These are phyloP conservation scores for Echiichthys vipera DNA, from an alignment of 2,797 vertebrate genomes.

Conservation along the genomic window DNA sequence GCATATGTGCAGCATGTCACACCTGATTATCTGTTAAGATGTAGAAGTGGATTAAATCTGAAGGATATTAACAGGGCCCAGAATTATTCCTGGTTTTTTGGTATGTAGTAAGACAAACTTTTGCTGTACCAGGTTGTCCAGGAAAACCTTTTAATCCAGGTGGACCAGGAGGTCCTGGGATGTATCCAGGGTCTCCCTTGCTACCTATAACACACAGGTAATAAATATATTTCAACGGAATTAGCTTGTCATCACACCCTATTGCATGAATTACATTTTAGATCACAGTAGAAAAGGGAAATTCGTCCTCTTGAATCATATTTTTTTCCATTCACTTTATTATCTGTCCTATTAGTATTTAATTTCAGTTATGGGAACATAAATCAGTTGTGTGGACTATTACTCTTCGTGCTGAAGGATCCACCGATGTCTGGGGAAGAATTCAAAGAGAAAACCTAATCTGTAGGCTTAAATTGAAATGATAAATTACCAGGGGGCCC, in stretches of 20 bases:
- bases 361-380: slow-evolving; percentile 25
- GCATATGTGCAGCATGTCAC: neutral
- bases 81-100: neutral
- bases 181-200: slow-evolving; percentile 54
- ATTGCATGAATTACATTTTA: neutral
- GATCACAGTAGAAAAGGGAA: slow-evolving; percentile 1
- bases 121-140: slow-evolving; percentile 84
- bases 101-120: slow-evolving; percentile 12
- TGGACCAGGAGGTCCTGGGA: slow-evolving; percentile 46
- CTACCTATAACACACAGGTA: slow-evolving; percentile 53
- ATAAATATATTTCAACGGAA: neutral
- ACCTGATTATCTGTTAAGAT: neutral
- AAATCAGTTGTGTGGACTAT: slow-evolving; percentile 32
- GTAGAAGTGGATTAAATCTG: neutral
- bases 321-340: neutral
- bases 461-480: slow-evolving; percentile 18
- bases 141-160: slow-evolving; percentile 58
- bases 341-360: slow-evolving; percentile 20
- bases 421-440: slow-evolving; percentile 38
- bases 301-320: slow-evolving; percentile 13
- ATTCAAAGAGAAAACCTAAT: slow-evolving; percentile 29
- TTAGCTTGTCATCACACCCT: neutral
- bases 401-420: slow-evolving; percentile 44
- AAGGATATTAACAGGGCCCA: neutral
- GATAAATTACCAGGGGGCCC: slow-evolving; percentile 70